Percentiles rank a stretch among this genome's conserved stretches.
These are phyloP conservation scores for Homarus americanus DNA, from an alignment of 1,140 invertebrate species.

Conservation along the genomic window DNA sequence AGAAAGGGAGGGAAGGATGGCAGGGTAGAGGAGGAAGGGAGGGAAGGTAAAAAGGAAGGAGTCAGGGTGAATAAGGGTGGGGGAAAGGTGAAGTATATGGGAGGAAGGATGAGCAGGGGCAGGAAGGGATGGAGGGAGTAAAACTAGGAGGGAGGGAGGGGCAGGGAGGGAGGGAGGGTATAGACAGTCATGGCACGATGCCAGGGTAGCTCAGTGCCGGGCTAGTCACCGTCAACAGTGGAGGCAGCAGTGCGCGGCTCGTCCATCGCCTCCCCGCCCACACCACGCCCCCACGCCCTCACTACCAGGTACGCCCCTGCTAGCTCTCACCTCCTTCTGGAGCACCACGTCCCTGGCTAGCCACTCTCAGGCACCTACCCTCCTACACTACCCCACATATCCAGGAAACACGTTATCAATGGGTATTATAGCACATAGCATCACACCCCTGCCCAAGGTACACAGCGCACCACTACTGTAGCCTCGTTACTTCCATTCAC, in stretches of 20 bases:
- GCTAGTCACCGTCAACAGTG: constrained; percentile 9
- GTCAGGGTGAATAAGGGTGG: background rate
- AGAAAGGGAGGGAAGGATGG: background rate
- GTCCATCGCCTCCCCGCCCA: background rate
- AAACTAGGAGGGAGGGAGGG: background rate
- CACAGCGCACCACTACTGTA: background rate
- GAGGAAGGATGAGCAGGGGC: background rate
- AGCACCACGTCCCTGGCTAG: background rate
- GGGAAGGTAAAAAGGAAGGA: background rate
- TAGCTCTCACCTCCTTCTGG: background rate
- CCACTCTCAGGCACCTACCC: background rate
- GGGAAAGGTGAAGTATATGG: background rate
- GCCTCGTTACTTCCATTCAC: too few relatives aligned
- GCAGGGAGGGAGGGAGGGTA: background rate
- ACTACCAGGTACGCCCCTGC: constrained; percentile 14
- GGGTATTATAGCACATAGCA: background rate
- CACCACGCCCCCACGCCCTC: constrained; percentile 22
- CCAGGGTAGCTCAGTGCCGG: constrained; percentile 29
- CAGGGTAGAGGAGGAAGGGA: background rate
- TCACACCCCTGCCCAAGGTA: background rate
- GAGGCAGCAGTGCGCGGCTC: background rate
- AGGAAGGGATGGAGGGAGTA: background rate
- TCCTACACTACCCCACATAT: background rate
- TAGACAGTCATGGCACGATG: constrained; percentile 1
- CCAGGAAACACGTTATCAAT: background rate